Evolutionary conservation across 2,797 vertebrate genomes (phyloP).

Genomic region (Thaleichthys pacificus): DNA sequence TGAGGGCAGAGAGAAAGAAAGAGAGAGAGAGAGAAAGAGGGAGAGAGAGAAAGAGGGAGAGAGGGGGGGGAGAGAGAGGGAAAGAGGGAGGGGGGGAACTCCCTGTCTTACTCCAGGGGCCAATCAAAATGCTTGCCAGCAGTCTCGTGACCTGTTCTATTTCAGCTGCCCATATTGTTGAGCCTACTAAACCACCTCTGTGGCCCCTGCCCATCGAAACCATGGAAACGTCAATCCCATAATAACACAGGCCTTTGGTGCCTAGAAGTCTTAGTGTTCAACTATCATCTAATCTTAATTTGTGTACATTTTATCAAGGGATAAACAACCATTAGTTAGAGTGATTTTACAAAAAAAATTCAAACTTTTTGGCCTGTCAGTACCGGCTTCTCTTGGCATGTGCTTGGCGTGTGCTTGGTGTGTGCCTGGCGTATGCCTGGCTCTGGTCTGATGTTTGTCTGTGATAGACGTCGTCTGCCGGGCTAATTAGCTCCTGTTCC

Average conservation of each 20-base stretch:
- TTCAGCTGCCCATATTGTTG: slow-evolving; percentile 47
- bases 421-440: no score
- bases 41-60: slow-evolving; percentile 6
- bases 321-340: no score
- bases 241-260: no score
- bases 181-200: slow-evolving; percentile 29
- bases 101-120: slow-evolving; percentile 42
- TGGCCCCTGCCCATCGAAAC: not conserved
- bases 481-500: no score
- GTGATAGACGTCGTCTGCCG: not conserved
- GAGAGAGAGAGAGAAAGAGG: not conserved
- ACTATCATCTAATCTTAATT: no score
- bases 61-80: not conserved
- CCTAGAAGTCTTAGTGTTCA: no score
- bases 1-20: slow-evolving; percentile 15
- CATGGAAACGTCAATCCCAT: no score
- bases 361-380: no score
- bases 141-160: slow-evolving; percentile 69
- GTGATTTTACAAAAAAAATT: no score
- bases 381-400: no score
- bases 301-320: no score
- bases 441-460: not conserved
- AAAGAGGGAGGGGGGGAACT: slow-evolving; percentile 20
- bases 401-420: no score
- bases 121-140: slow-evolving; percentile 19